Evolutionary conservation across 2,797 vertebrate species (phyloP), one percentile per base, ranked within the genome.

Genomic region (Pempheris klunzingeri): DNA sequence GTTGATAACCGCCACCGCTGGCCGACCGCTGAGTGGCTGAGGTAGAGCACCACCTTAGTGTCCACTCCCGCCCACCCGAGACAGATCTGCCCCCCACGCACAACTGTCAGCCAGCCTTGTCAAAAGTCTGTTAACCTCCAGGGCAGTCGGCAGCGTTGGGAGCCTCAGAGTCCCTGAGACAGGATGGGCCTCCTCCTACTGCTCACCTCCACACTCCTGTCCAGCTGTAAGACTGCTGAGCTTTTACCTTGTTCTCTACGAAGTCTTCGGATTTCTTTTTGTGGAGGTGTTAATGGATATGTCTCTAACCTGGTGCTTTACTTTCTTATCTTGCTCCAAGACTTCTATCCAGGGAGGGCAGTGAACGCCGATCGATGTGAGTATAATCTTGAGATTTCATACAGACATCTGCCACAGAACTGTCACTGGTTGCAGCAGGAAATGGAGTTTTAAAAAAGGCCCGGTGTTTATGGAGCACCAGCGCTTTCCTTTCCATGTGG

Each of bases 181-280:
- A 88, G 83, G 77, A 95, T 94, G 91, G 88, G 57, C 74, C 72
- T 64, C 68, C 71, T 86, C 5, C 74, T 90, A 14, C 80, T 91
- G 77, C 59, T 93, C 65, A 43, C 80, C 82, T 83, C 68, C 60
- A 18, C 1, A 7, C 73, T 92, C 72, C 75, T 92, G 72, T 81
- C 32, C 65, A 83, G 82, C 91, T 94, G 95, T 96, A 94, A 95
- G 95, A 66, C 49, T 13, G 43, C 58, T 46, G 38, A 39, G 30
- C 32, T 61, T 26, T 69, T 0, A 4, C 32, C 49, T 60, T 24
- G 49, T 34, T 17, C 62, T 38, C 0, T 34, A 14, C 20, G 4
- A 49, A 32, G 20, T 59, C 15, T 55, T 15, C 74, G 81, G 80
- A 72, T 64, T 59, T 36, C 0, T 70, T 57, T 39, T 34, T 57